These are phyloP conservation scores for Arremon aurantiirostris DNA, from an alignment of 2,797 vertebrate genomes.

Conservation along the genomic window DNA sequence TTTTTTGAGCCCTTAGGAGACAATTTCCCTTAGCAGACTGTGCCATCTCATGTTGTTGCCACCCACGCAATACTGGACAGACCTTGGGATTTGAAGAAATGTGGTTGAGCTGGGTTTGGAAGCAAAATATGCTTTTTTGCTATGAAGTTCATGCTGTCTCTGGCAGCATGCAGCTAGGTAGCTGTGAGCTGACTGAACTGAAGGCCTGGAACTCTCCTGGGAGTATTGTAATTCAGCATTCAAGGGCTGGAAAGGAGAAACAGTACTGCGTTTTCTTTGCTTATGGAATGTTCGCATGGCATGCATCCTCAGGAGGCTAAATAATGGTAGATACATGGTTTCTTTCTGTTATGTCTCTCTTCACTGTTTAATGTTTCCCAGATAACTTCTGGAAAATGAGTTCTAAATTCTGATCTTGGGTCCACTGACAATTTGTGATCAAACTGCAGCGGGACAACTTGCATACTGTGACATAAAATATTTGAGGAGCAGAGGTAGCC, in stretches of 20 bases:
- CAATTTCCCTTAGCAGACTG: background rate
- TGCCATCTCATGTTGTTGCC: background rate
- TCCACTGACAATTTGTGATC: background rate
- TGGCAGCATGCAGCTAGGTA: background rate
- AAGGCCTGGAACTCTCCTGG: background rate
- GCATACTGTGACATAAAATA: background rate
- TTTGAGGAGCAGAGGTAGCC: background rate
- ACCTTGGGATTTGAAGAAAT: background rate
- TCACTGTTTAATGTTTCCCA: background rate
- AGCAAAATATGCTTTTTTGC: background rate
- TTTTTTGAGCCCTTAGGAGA: background rate
- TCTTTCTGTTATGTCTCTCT: background rate
- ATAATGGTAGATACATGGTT: background rate
- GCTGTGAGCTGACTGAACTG: background rate
- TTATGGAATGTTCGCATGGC: background rate
- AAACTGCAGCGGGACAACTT: background rate
- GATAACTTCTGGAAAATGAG: background rate
- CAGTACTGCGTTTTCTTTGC: background rate
- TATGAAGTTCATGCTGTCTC: background rate
- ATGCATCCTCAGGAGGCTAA: background rate
- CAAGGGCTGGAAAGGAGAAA: background rate
- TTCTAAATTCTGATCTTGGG: background rate
- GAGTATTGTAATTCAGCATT: rapidly evolving
- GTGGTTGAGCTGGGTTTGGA: background rate
- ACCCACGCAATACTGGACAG: background rate